Percentiles rank a stretch among this genome's conserved stretches.
Evolutionary conservation across 1,140 invertebrate genomes (phyloP).

Genomic region (Dysdera silvatica): DNA sequence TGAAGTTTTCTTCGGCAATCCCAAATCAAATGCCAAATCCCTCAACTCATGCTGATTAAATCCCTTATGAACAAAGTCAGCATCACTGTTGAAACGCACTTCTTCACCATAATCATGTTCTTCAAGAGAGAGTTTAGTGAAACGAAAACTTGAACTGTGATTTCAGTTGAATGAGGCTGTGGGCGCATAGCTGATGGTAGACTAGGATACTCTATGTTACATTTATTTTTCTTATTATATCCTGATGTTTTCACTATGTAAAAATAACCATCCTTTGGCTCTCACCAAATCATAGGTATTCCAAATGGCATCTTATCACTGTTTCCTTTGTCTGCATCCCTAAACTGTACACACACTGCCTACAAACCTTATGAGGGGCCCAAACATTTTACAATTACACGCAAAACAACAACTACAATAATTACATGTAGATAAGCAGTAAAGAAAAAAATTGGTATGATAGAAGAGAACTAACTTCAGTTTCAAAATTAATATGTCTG

Average conservation of each 20-base stretch:
- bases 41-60: neutral
- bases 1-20: neutral
- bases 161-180: neutral
- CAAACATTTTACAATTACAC: neutral
- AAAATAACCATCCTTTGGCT: neutral
- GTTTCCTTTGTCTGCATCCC: neutral
- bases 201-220: neutral
- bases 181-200: neutral
- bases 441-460: neutral
- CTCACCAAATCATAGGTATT: conserved; percentile 4
- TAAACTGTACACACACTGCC: neutral
- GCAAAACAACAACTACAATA: neutral
- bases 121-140: neutral
- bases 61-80: neutral
- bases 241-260: neutral
- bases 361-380: too few relatives aligned
- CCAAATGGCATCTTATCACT: neutral
- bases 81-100: neutral
- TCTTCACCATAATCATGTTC: neutral
- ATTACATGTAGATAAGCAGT: neutral
- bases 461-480: neutral
- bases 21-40: neutral
- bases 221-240: neutral
- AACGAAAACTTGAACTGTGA: neutral
- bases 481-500: neutral